phyloP scores from a whole-genome alignment of 1,140 invertebrate genomes.

The Papilio dardanus region DNA sequence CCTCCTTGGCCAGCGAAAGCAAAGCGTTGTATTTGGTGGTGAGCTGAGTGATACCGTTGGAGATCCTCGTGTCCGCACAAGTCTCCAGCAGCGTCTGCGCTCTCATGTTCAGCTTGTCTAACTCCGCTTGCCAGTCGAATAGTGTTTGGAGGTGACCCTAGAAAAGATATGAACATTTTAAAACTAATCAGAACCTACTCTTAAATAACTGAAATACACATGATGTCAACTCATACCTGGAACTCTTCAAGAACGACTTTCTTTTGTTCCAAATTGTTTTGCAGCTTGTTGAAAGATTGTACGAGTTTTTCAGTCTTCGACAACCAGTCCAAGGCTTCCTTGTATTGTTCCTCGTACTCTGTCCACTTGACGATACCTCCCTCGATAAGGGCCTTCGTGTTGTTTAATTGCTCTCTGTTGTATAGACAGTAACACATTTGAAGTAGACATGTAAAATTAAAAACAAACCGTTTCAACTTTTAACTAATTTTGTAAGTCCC shows the following conservation, averaged over 20 bases:
- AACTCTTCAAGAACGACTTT: constrained; percentile 94
- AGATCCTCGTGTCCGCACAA: constrained; percentile 95
- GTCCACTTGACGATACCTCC: constrained; percentile 96
- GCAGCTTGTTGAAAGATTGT: constrained; percentile 94
- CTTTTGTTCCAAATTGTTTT: constrained; percentile 94
- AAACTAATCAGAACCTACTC: not conserved
- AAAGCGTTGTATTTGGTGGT: constrained; percentile 97
- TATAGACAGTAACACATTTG: constrained; percentile 45
- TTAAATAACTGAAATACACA: not conserved
- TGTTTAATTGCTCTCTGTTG: constrained; percentile 87
- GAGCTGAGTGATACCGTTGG: constrained; percentile 96
- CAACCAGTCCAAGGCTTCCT: constrained; percentile 94
- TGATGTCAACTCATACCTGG: constrained; percentile 83
- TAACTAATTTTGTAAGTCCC: too few species aligned
- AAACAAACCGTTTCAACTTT: not conserved
- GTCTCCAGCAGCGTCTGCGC: constrained; percentile 95
- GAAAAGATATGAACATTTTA: constrained; percentile 19
- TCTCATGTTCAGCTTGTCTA: constrained; percentile 95
- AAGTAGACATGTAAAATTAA: not conserved
- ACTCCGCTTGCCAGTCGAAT: constrained; percentile 96
- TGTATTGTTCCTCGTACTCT: constrained; percentile 97
- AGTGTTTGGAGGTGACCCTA: constrained; percentile 92
- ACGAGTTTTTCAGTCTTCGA: constrained; percentile 93
- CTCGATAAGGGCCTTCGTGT: constrained; percentile 92
- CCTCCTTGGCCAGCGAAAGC: constrained; percentile 95